Percentiles rank a stretch among this genome's conserved stretches.
phyloP scores from a whole-genome alignment of 2,113 vertebrate genomes.

The Stegastes partitus region DNA sequence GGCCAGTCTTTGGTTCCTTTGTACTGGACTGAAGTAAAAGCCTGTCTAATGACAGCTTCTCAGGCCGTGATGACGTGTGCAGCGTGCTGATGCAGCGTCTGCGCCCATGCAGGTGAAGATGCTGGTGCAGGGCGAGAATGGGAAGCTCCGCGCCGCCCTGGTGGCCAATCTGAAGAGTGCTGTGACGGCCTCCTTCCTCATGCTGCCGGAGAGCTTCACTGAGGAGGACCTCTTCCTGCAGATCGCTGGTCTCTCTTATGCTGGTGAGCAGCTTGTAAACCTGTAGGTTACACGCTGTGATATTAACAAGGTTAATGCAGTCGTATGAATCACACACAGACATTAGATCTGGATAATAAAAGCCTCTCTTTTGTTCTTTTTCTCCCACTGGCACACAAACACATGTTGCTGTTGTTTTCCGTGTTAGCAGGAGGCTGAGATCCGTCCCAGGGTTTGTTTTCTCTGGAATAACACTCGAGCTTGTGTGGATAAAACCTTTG shows the following conservation, averaged over 20 bases:
- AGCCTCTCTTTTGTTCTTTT: no score
- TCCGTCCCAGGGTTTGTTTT: no score
- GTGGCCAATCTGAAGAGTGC: constrained; percentile 93
- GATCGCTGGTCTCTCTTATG: constrained; percentile 95
- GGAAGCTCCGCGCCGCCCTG: constrained; percentile 87
- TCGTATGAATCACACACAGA: no score
- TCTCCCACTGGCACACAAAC: no score
- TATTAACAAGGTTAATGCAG: no score
- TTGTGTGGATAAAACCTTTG: no score
- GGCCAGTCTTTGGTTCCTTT: no score
- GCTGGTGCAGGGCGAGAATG: constrained; percentile 88
- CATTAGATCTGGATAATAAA: no score
- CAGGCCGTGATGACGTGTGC: neutral
- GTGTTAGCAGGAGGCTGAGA: no score
- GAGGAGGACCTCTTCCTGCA: constrained; percentile 94
- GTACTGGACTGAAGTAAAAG: no score
- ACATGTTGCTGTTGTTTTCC: no score
- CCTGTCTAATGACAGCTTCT: neutral
- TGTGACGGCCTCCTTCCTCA: constrained; percentile 92
- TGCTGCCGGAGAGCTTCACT: constrained; percentile 94
- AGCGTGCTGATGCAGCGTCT: neutral
- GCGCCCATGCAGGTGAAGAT: constrained; percentile 90
- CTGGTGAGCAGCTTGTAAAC: constrained; percentile 79
- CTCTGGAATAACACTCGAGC: no score
- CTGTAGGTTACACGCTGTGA: neutral